Evolutionary conservation across 2,797 vertebrate species (phyloP), one percentile per base, ranked within the genome.

Genomic region (Tokudaia tokunoshimensis): DNA sequence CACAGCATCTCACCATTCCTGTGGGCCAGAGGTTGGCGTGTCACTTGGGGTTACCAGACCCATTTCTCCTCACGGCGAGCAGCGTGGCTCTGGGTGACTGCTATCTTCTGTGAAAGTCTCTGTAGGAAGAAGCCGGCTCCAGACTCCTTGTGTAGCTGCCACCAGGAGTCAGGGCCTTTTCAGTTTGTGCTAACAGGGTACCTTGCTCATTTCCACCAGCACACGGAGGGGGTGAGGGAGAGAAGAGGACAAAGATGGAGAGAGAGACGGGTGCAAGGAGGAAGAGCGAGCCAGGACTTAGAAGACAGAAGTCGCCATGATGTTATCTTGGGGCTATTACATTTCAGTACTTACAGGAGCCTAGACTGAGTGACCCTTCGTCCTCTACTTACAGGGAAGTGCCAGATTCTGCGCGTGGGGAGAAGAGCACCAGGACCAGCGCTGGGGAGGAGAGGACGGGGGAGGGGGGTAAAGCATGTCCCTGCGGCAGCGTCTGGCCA

Each of bases 361-460:
- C n/a, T n/a, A 29, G 12, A 4, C 34, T 11, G 63, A 72, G 67
- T 41, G 24, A 31, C 72, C 52, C 37, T 76, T 41, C 19, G 8
- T 76, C 55, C 55, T 74, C 50, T 57, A 1, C 26, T 41, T 41
- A 31, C 26, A 20, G 52, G 55, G 67, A 24, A 41, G 41, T 59
- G 74, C 37, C 37, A 76, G 37, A 11, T 13, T 78, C 11, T 89
- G 11, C 12, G 1, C 15, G 20, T n/a, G 10, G 22, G 20, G 59
- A 47, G 29, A 76, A 41, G 86, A 10, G 41, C 6, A 19, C 37
- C 6, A 3, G 86, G 55, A 11, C 37, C 55, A 22, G 65, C 3
- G 7, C 65, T n/a, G 37, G 11, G 12, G 79, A 24, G 20, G n/a
- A 1, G 29, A 3, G 17, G 0, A 24, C 17, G 12, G 0, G 0